Evolutionary conservation across 2,797 vertebrate genomes (phyloP), one percentile per base, ranked within the genome.

Genomic region (Oreochromis grahami): DNA sequence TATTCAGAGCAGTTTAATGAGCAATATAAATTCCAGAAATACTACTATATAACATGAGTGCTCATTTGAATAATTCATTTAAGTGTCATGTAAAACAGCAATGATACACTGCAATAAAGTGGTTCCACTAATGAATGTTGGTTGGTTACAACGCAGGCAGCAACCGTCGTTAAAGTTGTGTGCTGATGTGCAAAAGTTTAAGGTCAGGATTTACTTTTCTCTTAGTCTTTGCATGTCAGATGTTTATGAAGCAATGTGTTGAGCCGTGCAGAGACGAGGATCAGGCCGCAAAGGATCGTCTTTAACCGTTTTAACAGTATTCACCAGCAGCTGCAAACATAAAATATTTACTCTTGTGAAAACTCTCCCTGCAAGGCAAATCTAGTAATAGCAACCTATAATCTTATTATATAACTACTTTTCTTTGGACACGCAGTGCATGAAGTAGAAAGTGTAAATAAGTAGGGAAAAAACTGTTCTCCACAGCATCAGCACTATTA

Each of bases 31-130:
- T 80, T 79, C 79, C 58, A 82, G 63, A 78, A 85, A 85, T 58
- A 34, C 43, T 48, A 9, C 81, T 3, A 80, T 65, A 72, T 41
- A 77, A 60, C 80, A 82, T 79, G 63, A 80, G 32, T 3, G 55
- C 77, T 92, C 78, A 81, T 93, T 89, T 84, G 86, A 90, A 84
- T 72, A 36, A 79, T 82, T 52, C 1, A 82, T 89, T 82, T 38
- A 56, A 80, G 38, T 76, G 78, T 84, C 50, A 52, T 89, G 84
- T 90, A 76, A 83, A 91, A 82, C 63, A 78, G 78, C 52, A 76
- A n/a, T 38, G 70, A 84, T 68, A 38, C 80, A 63, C 26, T n/a
- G 29, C 32, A 70, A 24, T 70, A 80, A 68, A 79, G 41, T 11
- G 5, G 24, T 51, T 55, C 63, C 9, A 14, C 19, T 6, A 41